A percentile compares a stretch with the other conserved stretches of the same genome.
Conservation (phyloP, 2,888 invertebrate species). For the Atrina japonica region DNA sequence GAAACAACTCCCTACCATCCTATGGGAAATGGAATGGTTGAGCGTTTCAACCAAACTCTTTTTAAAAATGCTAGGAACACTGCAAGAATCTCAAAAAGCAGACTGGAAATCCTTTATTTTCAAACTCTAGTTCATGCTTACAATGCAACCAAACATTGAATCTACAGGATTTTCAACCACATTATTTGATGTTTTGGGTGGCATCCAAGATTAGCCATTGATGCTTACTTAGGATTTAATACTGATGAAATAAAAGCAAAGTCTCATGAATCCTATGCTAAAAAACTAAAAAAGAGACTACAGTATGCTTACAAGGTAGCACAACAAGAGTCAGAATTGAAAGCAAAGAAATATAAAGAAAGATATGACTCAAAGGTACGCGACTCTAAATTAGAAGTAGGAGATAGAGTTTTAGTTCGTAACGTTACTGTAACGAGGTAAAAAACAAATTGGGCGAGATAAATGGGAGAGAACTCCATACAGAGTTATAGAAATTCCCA, state of each 20-base stretch:
- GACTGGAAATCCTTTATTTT: neutral
- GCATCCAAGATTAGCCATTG: neutral
- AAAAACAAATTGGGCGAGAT: no score
- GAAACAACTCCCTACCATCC: conserved; percentile 1
- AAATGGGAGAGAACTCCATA: conserved; percentile 25
- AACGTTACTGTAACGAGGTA: neutral
- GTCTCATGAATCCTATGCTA: neutral
- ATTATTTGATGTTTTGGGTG: neutral
- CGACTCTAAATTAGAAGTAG: neutral
- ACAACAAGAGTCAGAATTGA: neutral
- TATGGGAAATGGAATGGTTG: neutral
- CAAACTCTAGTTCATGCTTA: conserved; percentile 18
- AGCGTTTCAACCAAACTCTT: neutral
- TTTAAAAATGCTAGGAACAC: neutral
- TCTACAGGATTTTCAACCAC: neutral
- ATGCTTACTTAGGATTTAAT: neutral
- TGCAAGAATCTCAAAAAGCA: neutral
- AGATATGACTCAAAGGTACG: neutral
- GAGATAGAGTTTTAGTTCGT: neutral
- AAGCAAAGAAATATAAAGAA: neutral
- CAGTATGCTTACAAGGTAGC: neutral
- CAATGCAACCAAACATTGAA: conserved; percentile 6
- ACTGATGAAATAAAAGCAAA: neutral
- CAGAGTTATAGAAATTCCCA: neutral
- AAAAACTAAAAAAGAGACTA: no score